phyloP scores from a whole-genome alignment of 1,140 invertebrate genomes.

The Micrasema minimum region DNA sequence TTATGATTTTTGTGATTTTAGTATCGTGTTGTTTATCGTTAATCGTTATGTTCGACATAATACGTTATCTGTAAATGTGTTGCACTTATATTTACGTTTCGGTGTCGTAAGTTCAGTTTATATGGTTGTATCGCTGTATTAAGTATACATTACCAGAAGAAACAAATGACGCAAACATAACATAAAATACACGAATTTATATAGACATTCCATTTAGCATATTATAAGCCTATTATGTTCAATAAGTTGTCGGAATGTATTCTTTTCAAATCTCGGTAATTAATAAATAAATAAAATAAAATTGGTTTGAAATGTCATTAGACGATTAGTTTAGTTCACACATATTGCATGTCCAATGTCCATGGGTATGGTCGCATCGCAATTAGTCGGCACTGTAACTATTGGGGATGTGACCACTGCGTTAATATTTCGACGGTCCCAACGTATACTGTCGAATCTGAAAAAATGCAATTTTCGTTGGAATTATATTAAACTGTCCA shows the following conservation, averaged over 20 bases:
- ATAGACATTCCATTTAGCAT: conserved; percentile 28
- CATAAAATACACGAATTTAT: conserved; percentile 7
- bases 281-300: neutral
- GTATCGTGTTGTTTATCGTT: conserved; percentile 52
- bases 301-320: neutral
- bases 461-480: no score
- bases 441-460: no score
- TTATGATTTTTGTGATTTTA: conserved; percentile 53
- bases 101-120: conserved; percentile 51
- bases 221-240: conserved; percentile 22
- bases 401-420: no score
- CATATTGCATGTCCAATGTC: conserved; percentile 31
- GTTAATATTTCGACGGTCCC: no score
- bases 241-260: conserved; percentile 4
- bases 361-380: conserved; percentile 32
- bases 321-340: conserved; percentile 12
- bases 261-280: neutral
- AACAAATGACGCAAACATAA: conserved; percentile 36
- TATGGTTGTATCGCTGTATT: conserved; percentile 49
- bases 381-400: conserved; percentile 11
- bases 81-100: conserved; percentile 53
- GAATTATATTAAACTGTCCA: no score
- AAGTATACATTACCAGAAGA: conserved; percentile 24
- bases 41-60: conserved; percentile 53
- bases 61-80: conserved; percentile 54